phyloP scores from a whole-genome alignment of 30 jellyfish, hydroid and myxozoan genomes.

The Aurelia aurita complex sp. Pacific region DNA sequence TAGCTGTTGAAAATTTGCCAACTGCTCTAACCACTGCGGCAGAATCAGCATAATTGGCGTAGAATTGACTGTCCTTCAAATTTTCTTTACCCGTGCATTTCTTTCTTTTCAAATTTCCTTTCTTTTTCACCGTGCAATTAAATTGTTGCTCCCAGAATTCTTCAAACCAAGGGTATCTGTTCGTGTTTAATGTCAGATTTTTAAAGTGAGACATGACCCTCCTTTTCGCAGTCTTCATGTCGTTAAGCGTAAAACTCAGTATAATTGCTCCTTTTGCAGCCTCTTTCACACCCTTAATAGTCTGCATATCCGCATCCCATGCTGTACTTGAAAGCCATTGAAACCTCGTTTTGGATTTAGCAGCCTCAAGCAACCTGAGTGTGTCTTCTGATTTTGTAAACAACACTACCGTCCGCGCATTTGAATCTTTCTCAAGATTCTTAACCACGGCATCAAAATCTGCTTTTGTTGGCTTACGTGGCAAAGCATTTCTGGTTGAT shows the following conservation, averaged over 20 bases:
- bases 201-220: neutral
- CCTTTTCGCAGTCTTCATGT: neutral
- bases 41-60: too few species aligned
- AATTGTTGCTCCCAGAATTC: too few species aligned
- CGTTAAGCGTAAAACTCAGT: neutral
- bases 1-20: too few species aligned
- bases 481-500: neutral
- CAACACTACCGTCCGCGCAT: constrained; percentile 6
- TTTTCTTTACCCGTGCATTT: too few species aligned
- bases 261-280: constrained; percentile 30
- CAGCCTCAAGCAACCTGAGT: constrained; percentile 17
- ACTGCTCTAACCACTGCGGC: too few species aligned
- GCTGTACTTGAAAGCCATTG: neutral
- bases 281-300: neutral
- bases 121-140: too few species aligned
- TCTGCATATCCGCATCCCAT: neutral
- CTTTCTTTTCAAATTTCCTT: too few species aligned
- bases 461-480: neutral
- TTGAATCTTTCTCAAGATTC: neutral
- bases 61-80: too few species aligned
- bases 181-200: too few species aligned
- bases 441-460: neutral
- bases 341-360: neutral
- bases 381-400: constrained; percentile 21
- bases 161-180: too few species aligned